Percentiles rank a stretch among this genome's conserved stretches.
Evolutionary conservation across 2,797 vertebrate genomes (phyloP).

Genomic region (Prunella strophiata): DNA sequence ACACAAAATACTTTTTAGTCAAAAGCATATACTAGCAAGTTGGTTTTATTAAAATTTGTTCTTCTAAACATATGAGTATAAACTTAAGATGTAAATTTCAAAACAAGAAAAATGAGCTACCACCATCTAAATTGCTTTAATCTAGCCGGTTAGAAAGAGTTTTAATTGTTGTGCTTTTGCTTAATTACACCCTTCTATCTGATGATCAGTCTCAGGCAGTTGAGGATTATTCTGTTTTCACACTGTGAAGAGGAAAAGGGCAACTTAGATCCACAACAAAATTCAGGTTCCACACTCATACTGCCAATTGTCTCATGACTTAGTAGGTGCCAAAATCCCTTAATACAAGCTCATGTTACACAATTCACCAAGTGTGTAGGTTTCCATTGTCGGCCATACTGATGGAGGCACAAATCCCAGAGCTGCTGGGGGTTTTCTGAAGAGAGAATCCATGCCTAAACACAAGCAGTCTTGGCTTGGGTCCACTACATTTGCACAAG

Average conservation of each 20-base stretch:
- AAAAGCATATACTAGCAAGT: background rate
- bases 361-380: background rate
- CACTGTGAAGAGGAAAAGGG: background rate
- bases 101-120: background rate
- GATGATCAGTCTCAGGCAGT: background rate
- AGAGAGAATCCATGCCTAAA: background rate
- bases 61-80: background rate
- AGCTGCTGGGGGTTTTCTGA: background rate
- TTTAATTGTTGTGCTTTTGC: background rate
- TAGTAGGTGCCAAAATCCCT: background rate
- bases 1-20: background rate
- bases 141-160: background rate
- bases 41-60: background rate
- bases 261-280: background rate
- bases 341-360: background rate
- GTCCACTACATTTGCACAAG: background rate
- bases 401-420: background rate
- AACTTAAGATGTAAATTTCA: slow-evolving; percentile 17
- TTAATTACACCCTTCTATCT: slow-evolving; percentile 27
- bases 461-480: background rate
- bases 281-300: background rate
- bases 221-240: background rate
- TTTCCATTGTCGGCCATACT: background rate
- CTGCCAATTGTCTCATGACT: background rate
- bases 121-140: background rate